Evolutionary conservation across 2,888 invertebrate species (phyloP), one percentile per base, ranked within the genome.

Genomic region (Aspidiotus rigidus): DNA sequence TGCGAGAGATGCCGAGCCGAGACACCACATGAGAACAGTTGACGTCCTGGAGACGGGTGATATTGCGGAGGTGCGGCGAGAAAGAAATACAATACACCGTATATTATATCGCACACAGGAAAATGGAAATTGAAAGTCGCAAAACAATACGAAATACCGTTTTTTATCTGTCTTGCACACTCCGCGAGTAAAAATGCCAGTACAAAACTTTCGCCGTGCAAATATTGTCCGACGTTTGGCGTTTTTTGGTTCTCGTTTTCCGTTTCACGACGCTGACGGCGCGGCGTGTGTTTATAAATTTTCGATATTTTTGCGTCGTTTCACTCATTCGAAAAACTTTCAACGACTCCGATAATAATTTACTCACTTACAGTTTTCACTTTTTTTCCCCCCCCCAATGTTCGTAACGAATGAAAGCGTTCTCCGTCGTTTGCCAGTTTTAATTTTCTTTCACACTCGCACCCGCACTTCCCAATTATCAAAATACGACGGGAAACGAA

Each of bases 311-410:
- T 28, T 28, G 28, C 28, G 28, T 28, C 49, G n/a, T 49, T 49
- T 49, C 49, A 49, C 49, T 49, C 49, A n/a, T 49, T 49, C 49
- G 49, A 11, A 49, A 49, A 49, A 49, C 49, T 49, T 49, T 49
- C 49, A n/a, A n/a, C 10, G 49, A 49, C 49, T 49, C 28, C 28
- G 28, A 28, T 28, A 15, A 57, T 57, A 41, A 63, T 73, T 73
- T 73, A 60, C 75, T 74, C 2, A 28, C 28, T 28, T 28, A 28
- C 28, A 28, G 28, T 28, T 28, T 28, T 28, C 28, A 28, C 28
- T 28, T 28, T 28, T 28, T 28, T 28, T 28, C n/a, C n/a, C n/a
- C n/a, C n/a, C n/a, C n/a, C n/a, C n/a, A n/a, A n/a, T n/a, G n/a
- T 28, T 28, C 28, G 5, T 28, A 28, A 28, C 28, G 28, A 28